A percentile compares a stretch with the other conserved stretches of the same genome.
These are phyloP conservation scores for Alosa alosa DNA, from an alignment of 2,113 vertebrate genomes.

Conservation along the genomic window DNA sequence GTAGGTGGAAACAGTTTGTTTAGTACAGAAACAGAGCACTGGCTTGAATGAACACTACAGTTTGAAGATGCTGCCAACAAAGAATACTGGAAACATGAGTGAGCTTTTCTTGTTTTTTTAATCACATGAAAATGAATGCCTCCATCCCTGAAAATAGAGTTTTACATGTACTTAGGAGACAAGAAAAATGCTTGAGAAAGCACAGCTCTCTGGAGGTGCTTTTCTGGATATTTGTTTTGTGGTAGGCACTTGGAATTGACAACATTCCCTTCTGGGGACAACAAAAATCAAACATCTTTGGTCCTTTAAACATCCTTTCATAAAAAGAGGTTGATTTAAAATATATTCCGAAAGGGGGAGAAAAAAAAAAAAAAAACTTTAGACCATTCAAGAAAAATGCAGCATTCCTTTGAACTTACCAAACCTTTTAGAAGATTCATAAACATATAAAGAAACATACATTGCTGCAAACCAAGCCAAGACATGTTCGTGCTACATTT, in stretches of 20 bases:
- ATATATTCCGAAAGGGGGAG: constrained; percentile 58
- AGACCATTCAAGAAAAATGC: constrained; percentile 56
- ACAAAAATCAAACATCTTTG: constrained; percentile 68
- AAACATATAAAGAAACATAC: constrained; percentile 55
- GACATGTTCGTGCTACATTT: constrained; percentile 59
- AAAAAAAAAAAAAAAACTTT: constrained; percentile 55
- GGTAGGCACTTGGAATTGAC: constrained; percentile 75
- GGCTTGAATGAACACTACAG: background rate
- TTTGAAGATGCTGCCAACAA: constrained; percentile 1
- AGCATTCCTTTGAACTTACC: constrained; percentile 40
- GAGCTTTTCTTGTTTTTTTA: constrained; percentile 70
- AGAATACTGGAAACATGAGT: constrained; percentile 42
- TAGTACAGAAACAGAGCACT: background rate
- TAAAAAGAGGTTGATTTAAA: constrained; percentile 52
- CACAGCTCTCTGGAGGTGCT: constrained; percentile 59
- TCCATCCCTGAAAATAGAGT: constrained; percentile 67
- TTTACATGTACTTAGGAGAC: constrained; percentile 62
- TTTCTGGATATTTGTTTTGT: constrained; percentile 59
- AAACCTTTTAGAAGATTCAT: constrained; percentile 37
- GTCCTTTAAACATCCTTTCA: constrained; percentile 64
- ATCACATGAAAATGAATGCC: constrained; percentile 68
- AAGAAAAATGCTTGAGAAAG: constrained; percentile 52
- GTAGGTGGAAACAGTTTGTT: background rate
- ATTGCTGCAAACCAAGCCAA: constrained; percentile 18
- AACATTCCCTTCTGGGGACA: constrained; percentile 65